Percentiles rank a stretch among this genome's conserved stretches.
These are phyloP conservation scores for Crypturellus tataupa DNA, from an alignment of 2,797 vertebrate genomes.

Conservation along the genomic window DNA sequence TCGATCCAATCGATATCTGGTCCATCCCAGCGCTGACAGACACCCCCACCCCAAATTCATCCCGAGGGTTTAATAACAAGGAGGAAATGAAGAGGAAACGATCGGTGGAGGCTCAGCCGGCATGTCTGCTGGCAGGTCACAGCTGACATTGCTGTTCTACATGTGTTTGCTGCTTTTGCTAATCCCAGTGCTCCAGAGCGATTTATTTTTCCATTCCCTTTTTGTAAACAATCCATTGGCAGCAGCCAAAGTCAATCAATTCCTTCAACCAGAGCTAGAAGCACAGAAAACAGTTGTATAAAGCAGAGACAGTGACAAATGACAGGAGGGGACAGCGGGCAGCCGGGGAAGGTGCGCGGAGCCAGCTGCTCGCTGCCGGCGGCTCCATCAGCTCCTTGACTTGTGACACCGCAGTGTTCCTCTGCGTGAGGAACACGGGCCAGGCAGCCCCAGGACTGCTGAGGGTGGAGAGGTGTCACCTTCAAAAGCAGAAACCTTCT, in stretches of 20 bases:
- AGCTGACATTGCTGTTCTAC: not conserved
- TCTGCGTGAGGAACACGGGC: not conserved
- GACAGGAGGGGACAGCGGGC: not conserved
- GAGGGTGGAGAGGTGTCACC: not conserved
- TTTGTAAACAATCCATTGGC: conserved; percentile 6
- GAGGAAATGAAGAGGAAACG: not conserved
- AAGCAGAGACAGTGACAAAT: not conserved
- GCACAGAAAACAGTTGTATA: not conserved
- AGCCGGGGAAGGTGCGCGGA: not conserved
- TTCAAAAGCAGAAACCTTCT: not conserved
- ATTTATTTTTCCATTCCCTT: conserved; percentile 28
- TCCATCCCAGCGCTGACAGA: not conserved
- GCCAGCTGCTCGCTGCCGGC: not conserved
- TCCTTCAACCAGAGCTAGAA: not conserved
- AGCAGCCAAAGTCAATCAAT: conserved; percentile 38
- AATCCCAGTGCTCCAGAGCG: not conserved
- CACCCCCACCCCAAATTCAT: not conserved
- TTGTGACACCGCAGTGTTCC: not conserved
- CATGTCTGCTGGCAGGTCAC: not conserved
- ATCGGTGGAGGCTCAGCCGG: accelerated
- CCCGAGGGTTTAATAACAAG: not conserved
- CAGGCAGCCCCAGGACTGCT: not conserved
- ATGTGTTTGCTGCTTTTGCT: not conserved
- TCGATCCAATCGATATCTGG: not conserved
- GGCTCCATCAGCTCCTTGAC: not conserved